Base-by-base conservation (phyloP, 2,113 vertebrate genomes). In the Marmota flaviventris region DNA sequence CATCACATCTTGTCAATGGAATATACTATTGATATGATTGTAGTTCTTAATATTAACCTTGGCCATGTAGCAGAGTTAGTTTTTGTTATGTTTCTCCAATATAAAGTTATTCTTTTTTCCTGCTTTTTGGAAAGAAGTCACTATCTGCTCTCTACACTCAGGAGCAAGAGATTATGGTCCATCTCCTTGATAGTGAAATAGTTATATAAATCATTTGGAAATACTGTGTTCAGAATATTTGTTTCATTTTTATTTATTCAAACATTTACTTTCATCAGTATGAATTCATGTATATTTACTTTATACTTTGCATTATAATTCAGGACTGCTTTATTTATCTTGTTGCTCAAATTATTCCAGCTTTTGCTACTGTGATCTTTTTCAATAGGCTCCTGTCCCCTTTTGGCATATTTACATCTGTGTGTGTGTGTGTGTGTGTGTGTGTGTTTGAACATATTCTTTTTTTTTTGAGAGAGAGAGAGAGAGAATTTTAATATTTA, bases 11-110 rank as follows among this genome's bases (percentile, higher is more conserved):
- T 29, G 27, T 81, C 16, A 76, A 70, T 58, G 73, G 48, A 16
- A n/a, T 27, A 70, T 65, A 70, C 8, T 70, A 14, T 25, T 18
- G 76, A 42, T 70, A 89, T 37, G 27, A 91, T 92, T 84, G 11
- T 16, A 82, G 82, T 8, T 73, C n/a, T 86, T 75, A 45, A 58
- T 9, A 18, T 76, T 67, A 91, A 69, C 34, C n/a, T 72, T 37
- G 63, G 11, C 4, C 42, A 65, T 18, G 5, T 58, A 78, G 5
- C 2, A 51, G 24, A 92, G 25, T 91, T 77, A 48, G 14, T 70
- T 97, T 85, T 93, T 86, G n/a, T 83, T 18, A 72, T 48, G 56
- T 32, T 77, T 87, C n/a, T 86, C 42, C 25, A 63, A 2, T 86
- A 17, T 9, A 82, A 63, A 77, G 16, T 65, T 51, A 77, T 12